Evolutionary conservation across 2,113 vertebrate genomes (phyloP).

Genomic region (Lepidothrix coronata): DNA sequence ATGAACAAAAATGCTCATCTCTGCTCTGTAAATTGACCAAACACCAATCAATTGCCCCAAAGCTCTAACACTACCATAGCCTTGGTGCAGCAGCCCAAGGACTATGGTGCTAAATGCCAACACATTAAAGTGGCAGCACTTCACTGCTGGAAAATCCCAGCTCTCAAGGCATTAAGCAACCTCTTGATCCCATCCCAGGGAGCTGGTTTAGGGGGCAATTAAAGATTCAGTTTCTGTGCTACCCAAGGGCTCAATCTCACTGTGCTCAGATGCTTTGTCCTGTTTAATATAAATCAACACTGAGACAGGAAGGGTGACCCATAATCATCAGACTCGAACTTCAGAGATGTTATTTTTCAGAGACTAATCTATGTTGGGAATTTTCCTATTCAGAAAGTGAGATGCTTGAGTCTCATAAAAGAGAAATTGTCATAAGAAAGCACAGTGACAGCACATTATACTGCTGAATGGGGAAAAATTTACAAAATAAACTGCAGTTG

Average conservation of each 20-base stretch:
- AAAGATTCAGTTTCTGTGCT: constrained; percentile 29
- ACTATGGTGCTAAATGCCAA: background rate
- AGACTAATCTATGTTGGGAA: constrained; percentile 7
- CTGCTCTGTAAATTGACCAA: constrained; percentile 3
- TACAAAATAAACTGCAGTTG: constrained; percentile 21
- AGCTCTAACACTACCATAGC: background rate
- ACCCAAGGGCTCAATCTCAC: constrained; percentile 13
- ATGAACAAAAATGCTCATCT: background rate
- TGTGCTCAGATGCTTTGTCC: constrained; percentile 19
- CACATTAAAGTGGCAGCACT: background rate
- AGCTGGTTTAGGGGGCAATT: constrained; percentile 13
- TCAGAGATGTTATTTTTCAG: constrained; percentile 8
- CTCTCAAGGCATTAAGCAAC: constrained; percentile 17
- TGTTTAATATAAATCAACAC: constrained; percentile 42
- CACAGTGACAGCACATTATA: background rate
- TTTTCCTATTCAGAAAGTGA: constrained; percentile 13
- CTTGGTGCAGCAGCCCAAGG: background rate
- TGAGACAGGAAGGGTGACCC: constrained; percentile 12
- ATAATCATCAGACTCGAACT: background rate
- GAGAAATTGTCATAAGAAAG: constrained; percentile 5
- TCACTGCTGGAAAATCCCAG: constrained; percentile 30
- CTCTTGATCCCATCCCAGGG: background rate
- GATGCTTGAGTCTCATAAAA: background rate
- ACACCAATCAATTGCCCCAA: background rate
- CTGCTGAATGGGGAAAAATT: background rate